Percentiles rank a stretch among this genome's conserved stretches.
Evolutionary conservation across 2,113 vertebrate genomes (phyloP).

Genomic region (Daboia siamensis): DNA sequence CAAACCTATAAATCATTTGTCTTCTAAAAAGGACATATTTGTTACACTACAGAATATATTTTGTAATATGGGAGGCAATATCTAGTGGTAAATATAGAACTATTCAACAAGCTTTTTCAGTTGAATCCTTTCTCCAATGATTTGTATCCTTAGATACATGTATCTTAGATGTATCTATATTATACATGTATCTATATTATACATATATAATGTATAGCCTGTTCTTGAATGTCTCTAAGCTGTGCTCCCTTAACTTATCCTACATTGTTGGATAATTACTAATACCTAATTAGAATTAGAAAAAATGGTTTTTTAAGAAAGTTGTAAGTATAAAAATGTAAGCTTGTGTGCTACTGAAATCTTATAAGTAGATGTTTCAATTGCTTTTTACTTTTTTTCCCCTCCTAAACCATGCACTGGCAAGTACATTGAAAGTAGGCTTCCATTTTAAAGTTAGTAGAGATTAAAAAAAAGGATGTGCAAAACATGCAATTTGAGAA

Average conservation of each 20-base stretch:
- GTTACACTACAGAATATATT: too few relatives aligned
- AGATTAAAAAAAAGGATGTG: background rate
- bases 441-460: background rate
- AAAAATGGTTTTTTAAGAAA: slow-evolving; percentile 37
- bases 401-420: background rate
- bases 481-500: background rate
- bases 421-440: slow-evolving; percentile 5
- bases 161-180: background rate
- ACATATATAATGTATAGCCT: background rate
- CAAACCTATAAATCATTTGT: too few relatives aligned
- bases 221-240: slow-evolving; percentile 30
- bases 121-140: too few relatives aligned
- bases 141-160: background rate
- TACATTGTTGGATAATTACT: slow-evolving; percentile 18
- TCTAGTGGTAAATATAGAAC: too few relatives aligned
- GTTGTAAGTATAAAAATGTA: background rate
- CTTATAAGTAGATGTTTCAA: slow-evolving; percentile 22
- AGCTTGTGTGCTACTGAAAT: background rate
- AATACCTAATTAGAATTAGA: background rate
- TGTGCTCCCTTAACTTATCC: slow-evolving; percentile 13
- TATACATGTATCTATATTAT: background rate
- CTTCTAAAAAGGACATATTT: too few relatives aligned
- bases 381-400: slow-evolving; percentile 1
- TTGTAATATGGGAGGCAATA: too few relatives aligned
- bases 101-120: too few relatives aligned